A percentile compares a stretch with the other conserved stretches of the same genome.
These are phyloP conservation scores for Hirtodrosophila histrioides DNA, from an alignment of 2,888 invertebrate genomes.

Conservation along the genomic window DNA sequence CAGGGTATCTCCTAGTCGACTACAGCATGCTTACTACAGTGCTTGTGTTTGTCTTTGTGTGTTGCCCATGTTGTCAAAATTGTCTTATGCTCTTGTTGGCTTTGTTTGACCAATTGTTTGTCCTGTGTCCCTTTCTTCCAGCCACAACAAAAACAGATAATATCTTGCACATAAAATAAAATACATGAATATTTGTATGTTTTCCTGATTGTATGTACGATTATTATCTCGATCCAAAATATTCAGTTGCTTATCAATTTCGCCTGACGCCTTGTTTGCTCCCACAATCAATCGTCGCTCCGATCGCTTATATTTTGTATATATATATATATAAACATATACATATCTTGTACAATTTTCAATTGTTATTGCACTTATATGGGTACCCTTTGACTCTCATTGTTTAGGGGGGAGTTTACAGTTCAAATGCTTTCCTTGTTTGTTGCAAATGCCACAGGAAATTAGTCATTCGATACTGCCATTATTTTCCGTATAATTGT, in stretches of 20 bases:
- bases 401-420: slow-evolving; percentile 12
- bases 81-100: slow-evolving; percentile 37
- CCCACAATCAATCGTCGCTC: slow-evolving; percentile 52
- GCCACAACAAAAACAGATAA: slow-evolving; percentile 35
- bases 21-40: slow-evolving; percentile 6
- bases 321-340: slow-evolving; percentile 5
- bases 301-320: slow-evolving; percentile 19
- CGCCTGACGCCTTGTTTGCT: slow-evolving; percentile 46
- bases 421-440: slow-evolving; percentile 54
- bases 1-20: slow-evolving; percentile 1
- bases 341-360: slow-evolving; percentile 14
- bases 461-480: slow-evolving; percentile 19
- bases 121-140: slow-evolving; percentile 42
- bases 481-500: slow-evolving; percentile 51
- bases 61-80: slow-evolving; percentile 44
- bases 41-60: slow-evolving; percentile 37
- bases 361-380: slow-evolving; percentile 21
- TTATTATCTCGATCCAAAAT: slow-evolving; percentile 40
- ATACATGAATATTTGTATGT: slow-evolving; percentile 10
- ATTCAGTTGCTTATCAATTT: slow-evolving; percentile 48
- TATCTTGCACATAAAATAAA: slow-evolving; percentile 33
- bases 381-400: slow-evolving; percentile 31
- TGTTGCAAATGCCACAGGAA: slow-evolving; percentile 58
- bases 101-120: slow-evolving; percentile 41
- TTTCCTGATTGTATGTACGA: slow-evolving; percentile 33